Conservation (phyloP, 2,888 invertebrate species). For the Nezara viridula region DNA sequence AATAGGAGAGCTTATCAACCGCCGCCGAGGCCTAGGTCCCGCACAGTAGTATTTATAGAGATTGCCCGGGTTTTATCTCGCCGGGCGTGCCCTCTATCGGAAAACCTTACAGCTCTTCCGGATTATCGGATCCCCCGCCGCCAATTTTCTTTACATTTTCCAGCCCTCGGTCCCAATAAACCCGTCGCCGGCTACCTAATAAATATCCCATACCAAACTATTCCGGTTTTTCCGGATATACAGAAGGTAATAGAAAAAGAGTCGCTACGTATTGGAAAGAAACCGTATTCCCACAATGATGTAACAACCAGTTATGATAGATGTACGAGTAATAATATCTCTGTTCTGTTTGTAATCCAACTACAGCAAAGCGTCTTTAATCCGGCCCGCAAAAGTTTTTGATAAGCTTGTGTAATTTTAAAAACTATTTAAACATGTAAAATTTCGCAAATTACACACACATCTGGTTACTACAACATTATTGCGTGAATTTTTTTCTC, state of each 20-base stretch:
- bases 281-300: background rate
- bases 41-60: conserved; percentile 46
- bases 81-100: conserved; percentile 34
- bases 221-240: background rate
- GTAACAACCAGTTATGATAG: background rate
- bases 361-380: too few species aligned
- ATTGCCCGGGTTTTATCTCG: conserved; percentile 24
- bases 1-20: conserved; percentile 48
- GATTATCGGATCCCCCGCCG: conserved; percentile 28
- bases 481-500: too few species aligned
- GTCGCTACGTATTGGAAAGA: background rate
- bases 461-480: too few species aligned
- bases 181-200: background rate
- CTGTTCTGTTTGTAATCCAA: too few species aligned
- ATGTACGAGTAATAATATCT: background rate
- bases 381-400: too few species aligned
- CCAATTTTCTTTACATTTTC: conserved; percentile 42
- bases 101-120: conserved; percentile 37
- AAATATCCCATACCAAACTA: background rate
- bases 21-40: background rate
- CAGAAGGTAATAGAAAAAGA: background rate
- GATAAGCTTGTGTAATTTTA: too few species aligned
- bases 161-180: conserved; percentile 38
- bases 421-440: too few species aligned
- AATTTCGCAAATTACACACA: too few species aligned